These are phyloP conservation scores for Cynopterus brachyotis DNA, from an alignment of 2,113 vertebrate genomes.

Conservation along the genomic window DNA sequence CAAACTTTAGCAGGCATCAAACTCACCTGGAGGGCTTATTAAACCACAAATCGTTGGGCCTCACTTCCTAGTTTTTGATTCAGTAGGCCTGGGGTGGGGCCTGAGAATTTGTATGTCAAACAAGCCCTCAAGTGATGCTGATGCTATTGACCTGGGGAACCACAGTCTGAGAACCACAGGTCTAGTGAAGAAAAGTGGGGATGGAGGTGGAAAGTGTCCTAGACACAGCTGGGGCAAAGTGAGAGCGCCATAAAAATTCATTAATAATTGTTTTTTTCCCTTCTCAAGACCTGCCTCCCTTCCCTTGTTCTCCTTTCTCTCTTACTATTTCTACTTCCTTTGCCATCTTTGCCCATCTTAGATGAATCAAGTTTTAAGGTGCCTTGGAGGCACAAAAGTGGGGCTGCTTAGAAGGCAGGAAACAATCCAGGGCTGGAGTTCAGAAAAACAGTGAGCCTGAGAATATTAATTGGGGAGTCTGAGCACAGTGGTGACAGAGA, in stretches of 20 bases:
- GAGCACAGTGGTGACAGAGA: not conserved
- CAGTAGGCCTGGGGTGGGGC: not conserved
- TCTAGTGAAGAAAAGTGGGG: not conserved
- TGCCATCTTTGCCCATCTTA: not conserved
- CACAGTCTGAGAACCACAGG: not conserved
- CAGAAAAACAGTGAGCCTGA: not conserved
- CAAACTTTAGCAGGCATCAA: not conserved
- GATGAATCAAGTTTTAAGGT: not conserved
- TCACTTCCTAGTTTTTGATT: not conserved
- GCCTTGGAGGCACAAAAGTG: not conserved
- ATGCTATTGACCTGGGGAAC: not conserved
- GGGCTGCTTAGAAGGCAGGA: not conserved
- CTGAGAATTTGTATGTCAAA: not conserved
- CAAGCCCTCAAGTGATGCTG: not conserved
- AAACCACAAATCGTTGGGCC: not conserved
- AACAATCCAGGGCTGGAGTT: not conserved
- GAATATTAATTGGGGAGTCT: not conserved
- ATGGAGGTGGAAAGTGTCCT: not conserved
- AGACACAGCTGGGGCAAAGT: not conserved
- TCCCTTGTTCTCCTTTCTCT: not conserved
- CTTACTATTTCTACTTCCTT: not conserved
- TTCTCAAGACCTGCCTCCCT: not conserved
- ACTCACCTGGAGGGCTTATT: not conserved
- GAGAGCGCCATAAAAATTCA: not conserved
- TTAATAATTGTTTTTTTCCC: not conserved